Evolutionary conservation across 92 coral and sea anemone species (phyloP).

Genomic region (Epizoanthus illoricatus): DNA sequence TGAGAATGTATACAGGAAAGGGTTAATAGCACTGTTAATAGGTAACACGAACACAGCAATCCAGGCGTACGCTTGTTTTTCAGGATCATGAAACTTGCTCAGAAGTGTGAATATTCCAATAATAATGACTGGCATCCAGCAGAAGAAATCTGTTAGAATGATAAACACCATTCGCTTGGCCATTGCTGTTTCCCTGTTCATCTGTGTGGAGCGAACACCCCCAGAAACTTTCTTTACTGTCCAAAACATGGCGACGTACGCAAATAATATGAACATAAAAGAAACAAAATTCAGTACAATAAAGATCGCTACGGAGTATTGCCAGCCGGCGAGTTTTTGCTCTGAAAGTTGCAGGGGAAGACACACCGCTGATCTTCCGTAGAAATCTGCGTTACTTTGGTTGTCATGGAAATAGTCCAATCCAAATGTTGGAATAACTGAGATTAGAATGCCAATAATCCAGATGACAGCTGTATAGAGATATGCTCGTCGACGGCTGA

Average conservation of each 20-base stretch:
- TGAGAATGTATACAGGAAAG: too few relatives aligned
- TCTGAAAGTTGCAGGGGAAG: constrained; percentile 82
- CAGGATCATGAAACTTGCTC: too few relatives aligned
- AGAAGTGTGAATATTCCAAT: too few relatives aligned
- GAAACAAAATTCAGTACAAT: constrained; percentile 69
- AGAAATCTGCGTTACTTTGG: constrained; percentile 55
- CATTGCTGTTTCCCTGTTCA: too few relatives aligned
- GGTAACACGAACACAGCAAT: too few relatives aligned
- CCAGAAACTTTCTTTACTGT: constrained; percentile 56
- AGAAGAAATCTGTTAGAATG: too few relatives aligned
- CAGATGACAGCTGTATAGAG: constrained; percentile 40
- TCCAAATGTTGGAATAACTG: constrained; percentile 56
- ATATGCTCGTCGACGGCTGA: constrained; percentile 25
- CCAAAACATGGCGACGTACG: constrained; percentile 72
- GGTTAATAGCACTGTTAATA: too few relatives aligned
- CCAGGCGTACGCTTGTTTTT: too few relatives aligned
- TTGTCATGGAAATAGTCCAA: constrained; percentile 64
- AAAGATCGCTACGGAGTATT: constrained; percentile 74
- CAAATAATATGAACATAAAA: constrained; percentile 68
- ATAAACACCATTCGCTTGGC: too few relatives aligned
- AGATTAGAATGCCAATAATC: constrained; percentile 54
- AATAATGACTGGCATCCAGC: too few relatives aligned
- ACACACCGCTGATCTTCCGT: constrained; percentile 87
- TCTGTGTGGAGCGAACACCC: constrained; percentile 54
- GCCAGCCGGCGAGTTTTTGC: constrained; percentile 78